phyloP scores from a whole-genome alignment of 92 coral and sea anemone species.

The Micromussa lordhowensis region DNA sequence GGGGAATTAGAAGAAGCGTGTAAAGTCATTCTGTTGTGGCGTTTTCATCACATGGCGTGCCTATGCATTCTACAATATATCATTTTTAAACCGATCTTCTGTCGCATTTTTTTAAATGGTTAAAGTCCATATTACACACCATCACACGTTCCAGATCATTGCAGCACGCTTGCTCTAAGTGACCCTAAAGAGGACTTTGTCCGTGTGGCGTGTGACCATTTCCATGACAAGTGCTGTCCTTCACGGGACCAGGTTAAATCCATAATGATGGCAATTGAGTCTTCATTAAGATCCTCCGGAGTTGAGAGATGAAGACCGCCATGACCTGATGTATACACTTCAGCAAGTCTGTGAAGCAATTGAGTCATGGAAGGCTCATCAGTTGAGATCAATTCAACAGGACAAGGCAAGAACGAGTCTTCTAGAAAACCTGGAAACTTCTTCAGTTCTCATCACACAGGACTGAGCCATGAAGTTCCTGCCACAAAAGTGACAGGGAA shows the following conservation, averaged over 20 bases:
- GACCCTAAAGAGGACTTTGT: conserved; percentile 25
- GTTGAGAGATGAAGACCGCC: conserved; percentile 31
- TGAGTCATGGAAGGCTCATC: conserved; percentile 49
- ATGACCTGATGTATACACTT: conserved; percentile 21
- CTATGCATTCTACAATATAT: too few species aligned
- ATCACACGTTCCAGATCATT: conserved; percentile 29
- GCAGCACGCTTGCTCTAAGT: conserved; percentile 23
- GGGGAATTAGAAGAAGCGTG: too few species aligned
- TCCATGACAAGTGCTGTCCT: conserved; percentile 28
- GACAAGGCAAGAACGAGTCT: conserved; percentile 27
- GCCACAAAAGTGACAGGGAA: conserved; percentile 53
- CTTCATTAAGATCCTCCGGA: conserved; percentile 18
- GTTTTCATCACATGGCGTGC: too few species aligned
- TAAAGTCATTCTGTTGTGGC: too few species aligned
- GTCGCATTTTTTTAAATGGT: background rate
- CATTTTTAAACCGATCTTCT: background rate
- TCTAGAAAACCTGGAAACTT: conserved; percentile 4
- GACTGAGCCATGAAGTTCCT: conserved; percentile 77
- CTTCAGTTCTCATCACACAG: conserved; percentile 51
- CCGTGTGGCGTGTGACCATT: conserved; percentile 24
- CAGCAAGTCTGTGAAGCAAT: conserved; percentile 29
- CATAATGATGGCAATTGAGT: conserved; percentile 18
- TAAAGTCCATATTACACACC: conserved; percentile 26
- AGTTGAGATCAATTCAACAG: conserved; percentile 44
- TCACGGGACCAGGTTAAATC: conserved; percentile 32